Percentiles rank a stretch among this genome's conserved stretches.
Conservation (phyloP, 2,797 vertebrate genomes). For the Muscicapa striata region DNA sequence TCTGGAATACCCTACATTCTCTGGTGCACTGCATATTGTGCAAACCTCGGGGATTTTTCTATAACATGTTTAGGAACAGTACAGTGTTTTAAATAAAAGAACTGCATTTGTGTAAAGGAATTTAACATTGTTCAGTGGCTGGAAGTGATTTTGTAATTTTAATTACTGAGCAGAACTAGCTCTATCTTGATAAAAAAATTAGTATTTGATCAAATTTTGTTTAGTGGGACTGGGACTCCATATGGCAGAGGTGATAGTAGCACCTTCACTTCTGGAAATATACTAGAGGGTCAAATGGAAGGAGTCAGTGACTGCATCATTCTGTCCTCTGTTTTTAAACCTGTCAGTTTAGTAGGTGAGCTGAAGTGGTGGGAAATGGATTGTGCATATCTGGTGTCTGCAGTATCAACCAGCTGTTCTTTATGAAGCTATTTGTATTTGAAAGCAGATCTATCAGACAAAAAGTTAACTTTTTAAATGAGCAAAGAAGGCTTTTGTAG, state of each 20-base stretch:
- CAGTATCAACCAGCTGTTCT: background rate
- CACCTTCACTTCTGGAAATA: background rate
- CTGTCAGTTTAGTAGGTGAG: background rate
- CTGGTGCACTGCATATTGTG: accelerated
- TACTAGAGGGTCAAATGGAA: background rate
- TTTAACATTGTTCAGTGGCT: background rate
- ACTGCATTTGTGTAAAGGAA: background rate
- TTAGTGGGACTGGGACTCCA: background rate
- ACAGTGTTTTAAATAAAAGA: background rate
- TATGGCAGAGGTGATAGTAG: background rate
- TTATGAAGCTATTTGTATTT: background rate
- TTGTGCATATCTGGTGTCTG: background rate
- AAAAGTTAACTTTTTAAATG: background rate
- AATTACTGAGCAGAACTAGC: background rate
- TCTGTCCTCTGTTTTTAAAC: background rate
- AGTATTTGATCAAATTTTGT: background rate
- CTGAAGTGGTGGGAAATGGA: background rate
- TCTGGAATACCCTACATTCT: background rate
- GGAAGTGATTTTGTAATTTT: background rate
- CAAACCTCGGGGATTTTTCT: background rate
- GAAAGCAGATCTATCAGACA: background rate
- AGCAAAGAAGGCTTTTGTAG: background rate
- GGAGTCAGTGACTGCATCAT: background rate
- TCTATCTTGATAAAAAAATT: slow-evolving; percentile 4
- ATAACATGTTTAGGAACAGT: background rate